Percentiles rank a stretch among this genome's conserved stretches.
These are phyloP conservation scores for Mechanitis mazaeus DNA, from an alignment of 2,888 invertebrate genomes.

Conservation along the genomic window DNA sequence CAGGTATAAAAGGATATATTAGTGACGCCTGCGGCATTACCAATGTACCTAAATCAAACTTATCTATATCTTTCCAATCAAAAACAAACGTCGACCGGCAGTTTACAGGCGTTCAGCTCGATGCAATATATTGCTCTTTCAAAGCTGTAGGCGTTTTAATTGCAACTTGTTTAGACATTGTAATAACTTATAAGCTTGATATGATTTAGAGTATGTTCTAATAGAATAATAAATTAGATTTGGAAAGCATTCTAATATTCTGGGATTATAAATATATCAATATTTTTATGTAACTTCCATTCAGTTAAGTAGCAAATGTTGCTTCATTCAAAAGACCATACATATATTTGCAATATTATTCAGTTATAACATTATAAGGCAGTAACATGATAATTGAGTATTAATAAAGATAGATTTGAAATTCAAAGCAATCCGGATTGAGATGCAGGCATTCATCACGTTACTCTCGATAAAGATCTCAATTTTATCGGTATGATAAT, in stretches of 20 bases:
- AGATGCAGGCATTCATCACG: conserved; percentile 9
- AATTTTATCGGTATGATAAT: conserved; percentile 7
- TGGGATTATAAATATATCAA: neutral
- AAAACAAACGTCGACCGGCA: conserved; percentile 6
- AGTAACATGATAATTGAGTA: conserved; percentile 8
- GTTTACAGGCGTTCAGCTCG: conserved; percentile 5
- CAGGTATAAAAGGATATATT: conserved; percentile 1
- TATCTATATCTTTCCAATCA: conserved; percentile 7
- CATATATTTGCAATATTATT: neutral
- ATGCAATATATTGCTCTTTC: conserved; percentile 24
- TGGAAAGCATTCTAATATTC: neutral
- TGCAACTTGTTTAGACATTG: conserved; percentile 8
- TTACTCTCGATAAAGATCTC: conserved; percentile 10
- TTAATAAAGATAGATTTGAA: conserved; percentile 16
- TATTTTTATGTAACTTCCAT: too few species aligned
- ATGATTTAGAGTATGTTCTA: neutral
- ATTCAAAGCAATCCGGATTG: conserved; percentile 11
- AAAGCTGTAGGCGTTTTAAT: conserved; percentile 25
- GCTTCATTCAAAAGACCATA: too few species aligned
- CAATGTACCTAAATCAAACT: conserved; percentile 5
- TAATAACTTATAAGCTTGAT: conserved; percentile 7
- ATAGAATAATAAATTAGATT: conserved; percentile 1
- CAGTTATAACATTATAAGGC: neutral
- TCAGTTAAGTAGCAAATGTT: too few species aligned
- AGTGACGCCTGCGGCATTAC: conserved; percentile 3